Evolutionary conservation across 2,797 vertebrate species (phyloP).

Genomic region (Coreius guichenoti): DNA sequence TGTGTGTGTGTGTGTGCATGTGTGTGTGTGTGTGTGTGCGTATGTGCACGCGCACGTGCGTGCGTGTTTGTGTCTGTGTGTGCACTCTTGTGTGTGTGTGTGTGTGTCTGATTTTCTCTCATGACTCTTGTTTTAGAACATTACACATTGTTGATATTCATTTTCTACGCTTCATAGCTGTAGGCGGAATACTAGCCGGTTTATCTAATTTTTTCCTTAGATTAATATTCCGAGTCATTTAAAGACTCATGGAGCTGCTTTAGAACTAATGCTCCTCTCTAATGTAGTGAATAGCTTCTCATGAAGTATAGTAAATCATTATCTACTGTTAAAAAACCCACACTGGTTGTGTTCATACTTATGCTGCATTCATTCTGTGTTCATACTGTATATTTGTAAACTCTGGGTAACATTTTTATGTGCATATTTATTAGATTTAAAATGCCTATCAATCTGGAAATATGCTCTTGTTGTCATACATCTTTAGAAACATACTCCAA

Average conservation of each 20-base stretch:
- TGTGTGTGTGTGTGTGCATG: too few relatives aligned
- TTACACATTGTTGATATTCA: constrained; percentile 27
- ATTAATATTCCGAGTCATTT: constrained; percentile 23
- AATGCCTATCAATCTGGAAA: too few relatives aligned
- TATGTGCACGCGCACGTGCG: too few relatives aligned
- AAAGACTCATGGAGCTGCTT: not conserved
- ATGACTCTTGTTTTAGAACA: constrained; percentile 12
- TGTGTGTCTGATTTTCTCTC: not conserved
- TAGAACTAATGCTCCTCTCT: constrained; percentile 6
- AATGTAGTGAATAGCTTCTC: constrained; percentile 23
- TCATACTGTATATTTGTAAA: too few relatives aligned
- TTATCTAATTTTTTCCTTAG: constrained; percentile 22
- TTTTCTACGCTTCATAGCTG: constrained; percentile 1
- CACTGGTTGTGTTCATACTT: not conserved
- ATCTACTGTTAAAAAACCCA: constrained; percentile 3
- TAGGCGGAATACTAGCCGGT: constrained; percentile 11
- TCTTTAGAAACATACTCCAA: not conserved
- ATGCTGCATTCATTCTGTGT: not conserved
- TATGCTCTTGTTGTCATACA: not conserved
- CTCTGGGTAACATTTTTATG: not conserved
- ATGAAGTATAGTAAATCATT: not conserved
- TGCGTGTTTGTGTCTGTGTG: too few relatives aligned
- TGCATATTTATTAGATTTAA: too few relatives aligned
- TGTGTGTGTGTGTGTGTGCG: too few relatives aligned
- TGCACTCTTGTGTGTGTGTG: too few relatives aligned